Percentiles rank a stretch among this genome's conserved stretches.
phyloP scores from a whole-genome alignment of 1,140 invertebrate genomes.

The Eumeta japonica region DNA sequence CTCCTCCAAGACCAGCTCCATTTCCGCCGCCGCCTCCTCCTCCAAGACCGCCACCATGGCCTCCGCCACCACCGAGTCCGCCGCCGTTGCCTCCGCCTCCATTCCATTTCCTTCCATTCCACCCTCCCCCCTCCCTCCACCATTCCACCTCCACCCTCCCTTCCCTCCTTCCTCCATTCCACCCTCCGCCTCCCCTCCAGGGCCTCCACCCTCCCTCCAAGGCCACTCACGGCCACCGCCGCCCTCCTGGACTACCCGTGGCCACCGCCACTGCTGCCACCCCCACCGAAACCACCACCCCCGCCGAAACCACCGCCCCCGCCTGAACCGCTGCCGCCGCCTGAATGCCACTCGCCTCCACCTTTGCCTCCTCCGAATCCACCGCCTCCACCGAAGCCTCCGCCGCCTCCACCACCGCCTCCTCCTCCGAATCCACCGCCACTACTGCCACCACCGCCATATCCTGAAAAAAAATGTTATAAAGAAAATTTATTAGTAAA shows the following conservation, averaged over 20 bases:
- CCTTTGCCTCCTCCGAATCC: conserved; percentile 25
- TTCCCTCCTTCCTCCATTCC: conserved; percentile 9
- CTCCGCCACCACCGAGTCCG: conserved; percentile 1
- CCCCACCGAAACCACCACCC: conserved; percentile 8
- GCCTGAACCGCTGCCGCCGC: conserved; percentile 28
- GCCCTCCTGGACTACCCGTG: conserved; percentile 6
- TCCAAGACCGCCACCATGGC: conserved; percentile 2
- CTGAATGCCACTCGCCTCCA: conserved; percentile 30
- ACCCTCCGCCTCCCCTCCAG: conserved; percentile 13
- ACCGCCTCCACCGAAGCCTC: conserved; percentile 17
- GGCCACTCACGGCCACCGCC: conserved; percentile 11
- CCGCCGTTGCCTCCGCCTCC: conserved; percentile 8
- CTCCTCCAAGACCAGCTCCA: conserved; percentile 6
- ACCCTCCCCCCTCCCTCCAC: conserved; percentile 7
- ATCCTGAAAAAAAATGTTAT: no score
- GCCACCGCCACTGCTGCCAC: conserved; percentile 2
- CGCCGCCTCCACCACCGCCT: conserved; percentile 19
- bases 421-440: conserved; percentile 19
- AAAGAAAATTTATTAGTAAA: no score
- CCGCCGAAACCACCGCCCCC: conserved; percentile 4
- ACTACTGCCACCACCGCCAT: conserved; percentile 29
- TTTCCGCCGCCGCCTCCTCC: conserved; percentile 13
- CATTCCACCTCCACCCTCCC: conserved; percentile 3
- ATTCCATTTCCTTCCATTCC: conserved; percentile 6
- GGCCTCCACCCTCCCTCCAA: conserved; percentile 8